Percentiles rank a stretch among this genome's conserved stretches.
Evolutionary conservation across 2,888 invertebrate genomes (phyloP).

Genomic region (Lasioglossum villosulum): DNA sequence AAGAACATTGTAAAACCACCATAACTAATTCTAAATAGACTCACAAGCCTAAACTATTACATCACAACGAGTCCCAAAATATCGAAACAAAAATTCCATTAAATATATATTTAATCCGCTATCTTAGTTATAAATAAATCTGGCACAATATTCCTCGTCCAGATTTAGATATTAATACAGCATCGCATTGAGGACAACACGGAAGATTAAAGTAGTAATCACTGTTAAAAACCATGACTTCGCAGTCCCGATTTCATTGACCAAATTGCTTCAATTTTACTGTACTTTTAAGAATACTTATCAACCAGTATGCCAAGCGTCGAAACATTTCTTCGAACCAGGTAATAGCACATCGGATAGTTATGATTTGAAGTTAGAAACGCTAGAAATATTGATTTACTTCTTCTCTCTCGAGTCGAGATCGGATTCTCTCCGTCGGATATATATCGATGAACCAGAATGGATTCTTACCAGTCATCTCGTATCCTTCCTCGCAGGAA

Average conservation of each 20-base stretch:
- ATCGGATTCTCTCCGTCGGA: background rate
- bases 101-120: background rate
- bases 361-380: background rate
- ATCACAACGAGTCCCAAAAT: background rate
- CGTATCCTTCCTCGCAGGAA: constrained; percentile 92
- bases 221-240: background rate
- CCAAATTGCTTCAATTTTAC: background rate
- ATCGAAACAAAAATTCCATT: background rate
- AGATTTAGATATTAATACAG: background rate
- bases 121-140: background rate
- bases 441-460: background rate
- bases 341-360: background rate
- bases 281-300: background rate
- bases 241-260: background rate
- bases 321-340: background rate
- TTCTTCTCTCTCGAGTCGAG: background rate
- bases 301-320: background rate
- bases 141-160: background rate
- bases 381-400: background rate
- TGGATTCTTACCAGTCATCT: constrained; percentile 88
- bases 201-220: background rate
- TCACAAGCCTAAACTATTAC: background rate
- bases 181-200: background rate
- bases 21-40: background rate
- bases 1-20: background rate